These are phyloP conservation scores for Trogon melanurus DNA, from an alignment of 2,113 vertebrate genomes.

Conservation along the genomic window DNA sequence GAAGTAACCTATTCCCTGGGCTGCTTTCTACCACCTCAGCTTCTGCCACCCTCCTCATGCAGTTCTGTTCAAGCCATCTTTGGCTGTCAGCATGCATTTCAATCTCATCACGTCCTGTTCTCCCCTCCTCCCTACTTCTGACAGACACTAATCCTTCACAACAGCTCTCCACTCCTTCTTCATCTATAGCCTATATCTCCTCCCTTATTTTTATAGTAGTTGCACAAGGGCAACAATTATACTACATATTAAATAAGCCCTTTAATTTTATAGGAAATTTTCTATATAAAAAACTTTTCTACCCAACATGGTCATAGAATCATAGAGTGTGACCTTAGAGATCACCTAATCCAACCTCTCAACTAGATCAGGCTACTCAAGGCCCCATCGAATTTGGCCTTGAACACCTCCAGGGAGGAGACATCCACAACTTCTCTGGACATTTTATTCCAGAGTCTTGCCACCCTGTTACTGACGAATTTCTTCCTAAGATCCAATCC, in stretches of 20 bases:
- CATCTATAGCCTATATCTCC: not conserved
- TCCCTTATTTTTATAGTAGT: not conserved
- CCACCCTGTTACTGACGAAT: no score
- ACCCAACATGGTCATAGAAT: not conserved
- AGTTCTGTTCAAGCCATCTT: not conserved
- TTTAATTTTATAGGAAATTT: not conserved
- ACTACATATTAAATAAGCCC: not conserved
- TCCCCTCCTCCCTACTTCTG: not conserved
- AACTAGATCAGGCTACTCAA: no score
- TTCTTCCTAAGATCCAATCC: no score
- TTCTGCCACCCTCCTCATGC: not conserved
- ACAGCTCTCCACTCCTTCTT: not conserved
- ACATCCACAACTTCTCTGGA: no score
- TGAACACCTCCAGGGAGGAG: no score
- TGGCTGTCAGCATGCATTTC: not conserved
- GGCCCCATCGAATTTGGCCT: no score
- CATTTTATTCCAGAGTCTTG: no score
- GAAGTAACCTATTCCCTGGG: not conserved
- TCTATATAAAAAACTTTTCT: not conserved
- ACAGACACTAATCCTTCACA: not conserved
- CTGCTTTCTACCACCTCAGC: not conserved
- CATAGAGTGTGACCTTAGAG: no score
- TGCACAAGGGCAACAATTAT: not conserved
- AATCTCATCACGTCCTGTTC: not conserved
- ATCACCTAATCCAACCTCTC: no score